Conservation (phyloP, 2,888 invertebrate species). For the Sisyra terminalis region DNA sequence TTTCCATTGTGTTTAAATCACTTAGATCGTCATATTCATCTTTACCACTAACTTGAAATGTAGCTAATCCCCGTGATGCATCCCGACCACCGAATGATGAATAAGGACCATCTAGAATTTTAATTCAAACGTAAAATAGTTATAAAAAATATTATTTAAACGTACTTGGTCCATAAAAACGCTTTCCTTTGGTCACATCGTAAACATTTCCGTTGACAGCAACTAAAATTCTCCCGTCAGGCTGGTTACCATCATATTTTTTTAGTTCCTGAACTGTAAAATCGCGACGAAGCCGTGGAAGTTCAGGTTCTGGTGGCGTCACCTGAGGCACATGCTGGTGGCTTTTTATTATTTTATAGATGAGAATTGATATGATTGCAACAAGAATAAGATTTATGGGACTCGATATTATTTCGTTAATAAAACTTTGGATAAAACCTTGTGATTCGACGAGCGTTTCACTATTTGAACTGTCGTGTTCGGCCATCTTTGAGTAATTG, state of each 20-base stretch:
- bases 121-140: constrained; percentile 7
- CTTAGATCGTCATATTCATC: constrained; percentile 90
- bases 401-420: constrained; percentile 46
- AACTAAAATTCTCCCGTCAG: constrained; percentile 76
- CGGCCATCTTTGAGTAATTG: constrained; percentile 19
- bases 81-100: constrained; percentile 88
- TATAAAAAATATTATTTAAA: constrained; percentile 1
- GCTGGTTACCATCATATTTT: constrained; percentile 70
- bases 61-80: constrained; percentile 88
- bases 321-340: constrained; percentile 26
- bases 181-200: constrained; percentile 80
- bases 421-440: constrained; percentile 26
- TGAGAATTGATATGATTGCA: constrained; percentile 46
- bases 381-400: constrained; percentile 56
- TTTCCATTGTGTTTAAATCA: constrained; percentile 81
- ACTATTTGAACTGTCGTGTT: constrained; percentile 14
- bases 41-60: constrained; percentile 70
- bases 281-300: constrained; percentile 76
- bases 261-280: constrained; percentile 78
- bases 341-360: constrained; percentile 57
- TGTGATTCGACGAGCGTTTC: constrained; percentile 14
- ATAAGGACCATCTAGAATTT: constrained; percentile 70
- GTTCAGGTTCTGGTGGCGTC: constrained; percentile 33
- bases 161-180: constrained; percentile 88
- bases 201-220: constrained; percentile 92